Percentiles rank a stretch among this genome's conserved stretches.
phyloP scores from a whole-genome alignment of 2,797 vertebrate species.

The Distichodus sexfasciatus region DNA sequence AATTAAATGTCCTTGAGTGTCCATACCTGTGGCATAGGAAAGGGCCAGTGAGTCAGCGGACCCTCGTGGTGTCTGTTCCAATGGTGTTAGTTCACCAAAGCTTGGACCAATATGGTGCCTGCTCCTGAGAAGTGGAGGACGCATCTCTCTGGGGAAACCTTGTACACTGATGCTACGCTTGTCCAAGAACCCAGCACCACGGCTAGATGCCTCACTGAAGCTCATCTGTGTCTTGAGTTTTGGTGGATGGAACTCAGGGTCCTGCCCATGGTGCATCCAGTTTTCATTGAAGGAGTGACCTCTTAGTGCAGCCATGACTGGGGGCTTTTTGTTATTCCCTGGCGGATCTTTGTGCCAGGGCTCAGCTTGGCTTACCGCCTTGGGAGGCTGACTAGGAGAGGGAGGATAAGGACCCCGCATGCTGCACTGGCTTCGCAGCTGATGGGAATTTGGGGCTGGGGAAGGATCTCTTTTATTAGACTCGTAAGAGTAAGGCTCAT shows the following conservation, averaged over 20 bases:
- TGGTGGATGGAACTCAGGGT: constrained; percentile 87
- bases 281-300: constrained; percentile 87
- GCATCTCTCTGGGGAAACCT: constrained; percentile 85
- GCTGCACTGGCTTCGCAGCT: constrained; percentile 90
- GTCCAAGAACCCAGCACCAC: constrained; percentile 84
- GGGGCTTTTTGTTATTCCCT: constrained; percentile 84
- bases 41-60: constrained; percentile 93
- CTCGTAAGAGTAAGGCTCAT: constrained; percentile 90
- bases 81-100: constrained; percentile 89
- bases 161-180: constrained; percentile 88
- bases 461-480: constrained; percentile 72
- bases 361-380: constrained; percentile 63
- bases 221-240: constrained; percentile 95
- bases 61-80: constrained; percentile 90
- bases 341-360: constrained; percentile 86
- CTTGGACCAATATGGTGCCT: constrained; percentile 92
- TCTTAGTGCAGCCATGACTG: constrained; percentile 85
- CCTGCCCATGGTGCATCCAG: constrained; percentile 90
- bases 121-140: constrained; percentile 83
- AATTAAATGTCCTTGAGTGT: background rate
- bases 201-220: constrained; percentile 92
- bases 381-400: constrained; percentile 62
- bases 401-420: constrained; percentile 76
- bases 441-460: constrained; percentile 74
- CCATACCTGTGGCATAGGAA: constrained; percentile 89